Percentiles rank a stretch among this genome's conserved stretches.
Evolutionary conservation across 2,797 vertebrate genomes (phyloP).

Genomic region (Cetoscarus ocellatus): DNA sequence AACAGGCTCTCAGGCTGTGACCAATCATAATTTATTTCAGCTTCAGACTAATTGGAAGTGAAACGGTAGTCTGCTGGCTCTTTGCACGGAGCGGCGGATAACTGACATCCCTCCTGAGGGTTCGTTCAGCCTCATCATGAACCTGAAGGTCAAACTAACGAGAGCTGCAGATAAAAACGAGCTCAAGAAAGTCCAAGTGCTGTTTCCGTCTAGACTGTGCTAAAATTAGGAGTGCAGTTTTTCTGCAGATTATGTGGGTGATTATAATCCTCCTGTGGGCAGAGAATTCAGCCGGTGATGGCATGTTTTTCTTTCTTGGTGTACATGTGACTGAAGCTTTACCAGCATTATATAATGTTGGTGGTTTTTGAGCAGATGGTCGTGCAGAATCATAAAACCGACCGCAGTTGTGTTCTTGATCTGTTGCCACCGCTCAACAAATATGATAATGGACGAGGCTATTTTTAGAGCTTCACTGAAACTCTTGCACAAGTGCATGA

Average conservation of each 20-base stretch:
- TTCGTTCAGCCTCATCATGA: constrained; percentile 32
- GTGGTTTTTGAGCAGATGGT: constrained; percentile 71
- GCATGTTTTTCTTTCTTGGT: constrained; percentile 24
- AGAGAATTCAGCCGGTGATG: constrained; percentile 50
- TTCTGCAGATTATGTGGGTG: constrained; percentile 64
- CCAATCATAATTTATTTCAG: constrained; percentile 47
- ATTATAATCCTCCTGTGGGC: constrained; percentile 69
- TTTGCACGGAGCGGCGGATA: constrained; percentile 9
- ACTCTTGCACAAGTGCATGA: constrained; percentile 19
- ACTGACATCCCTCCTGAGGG: constrained; percentile 9
- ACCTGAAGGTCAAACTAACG: constrained; percentile 60
- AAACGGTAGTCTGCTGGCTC: constrained; percentile 39
- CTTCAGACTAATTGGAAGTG: constrained; percentile 57
- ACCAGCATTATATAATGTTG: constrained; percentile 69
- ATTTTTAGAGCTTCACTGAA: constrained; percentile 62
- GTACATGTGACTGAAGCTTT: constrained; percentile 57
- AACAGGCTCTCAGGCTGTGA: constrained; percentile 39
- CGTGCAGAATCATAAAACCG: constrained; percentile 58
- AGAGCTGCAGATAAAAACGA: constrained; percentile 41
- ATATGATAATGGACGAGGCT: constrained; percentile 57
- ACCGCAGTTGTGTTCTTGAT: constrained; percentile 51
- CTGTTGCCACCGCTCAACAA: constrained; percentile 50
- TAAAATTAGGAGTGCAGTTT: constrained; percentile 70
- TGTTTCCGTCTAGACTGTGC: constrained; percentile 68
- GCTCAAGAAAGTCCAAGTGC: constrained; percentile 33